Conservation (phyloP, 1,140 invertebrate species). For the Ostrea edulis region DNA sequence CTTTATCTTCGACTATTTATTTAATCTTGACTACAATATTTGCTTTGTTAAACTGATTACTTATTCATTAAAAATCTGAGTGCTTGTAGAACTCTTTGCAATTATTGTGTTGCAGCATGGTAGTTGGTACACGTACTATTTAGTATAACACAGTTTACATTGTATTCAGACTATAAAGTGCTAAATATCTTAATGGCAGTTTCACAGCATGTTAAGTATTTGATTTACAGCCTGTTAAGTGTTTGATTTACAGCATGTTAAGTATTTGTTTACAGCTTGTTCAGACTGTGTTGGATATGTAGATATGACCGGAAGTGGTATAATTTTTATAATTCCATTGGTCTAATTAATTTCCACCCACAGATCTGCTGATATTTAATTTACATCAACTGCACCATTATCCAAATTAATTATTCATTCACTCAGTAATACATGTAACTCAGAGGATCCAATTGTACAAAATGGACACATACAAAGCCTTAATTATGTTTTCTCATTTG, state of each 20-base stretch:
- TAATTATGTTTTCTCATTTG: too few species aligned
- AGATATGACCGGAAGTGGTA: conserved; percentile 24
- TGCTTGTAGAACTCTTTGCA: too few species aligned
- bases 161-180: too few species aligned
- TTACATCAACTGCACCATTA: not conserved
- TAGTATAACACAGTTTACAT: too few species aligned
- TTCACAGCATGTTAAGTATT: too few species aligned
- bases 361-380: not conserved
- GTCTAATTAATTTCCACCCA: not conserved
- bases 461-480: too few species aligned
- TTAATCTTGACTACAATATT: not conserved
- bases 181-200: too few species aligned
- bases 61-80: not conserved
- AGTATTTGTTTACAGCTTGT: conserved; percentile 15
- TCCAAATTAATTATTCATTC: not conserved
- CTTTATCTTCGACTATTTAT: not conserved
- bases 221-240: too few species aligned
- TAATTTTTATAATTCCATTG: not conserved
- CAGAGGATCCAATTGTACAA: too few species aligned
- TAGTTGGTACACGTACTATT: too few species aligned
- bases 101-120: too few species aligned
- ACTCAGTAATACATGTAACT: too few species aligned
- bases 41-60: not conserved
- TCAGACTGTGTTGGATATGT: conserved; percentile 22
- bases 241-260: not conserved